Conservation (phyloP, 2,888 invertebrate species). For the Hololepta plana region DNA sequence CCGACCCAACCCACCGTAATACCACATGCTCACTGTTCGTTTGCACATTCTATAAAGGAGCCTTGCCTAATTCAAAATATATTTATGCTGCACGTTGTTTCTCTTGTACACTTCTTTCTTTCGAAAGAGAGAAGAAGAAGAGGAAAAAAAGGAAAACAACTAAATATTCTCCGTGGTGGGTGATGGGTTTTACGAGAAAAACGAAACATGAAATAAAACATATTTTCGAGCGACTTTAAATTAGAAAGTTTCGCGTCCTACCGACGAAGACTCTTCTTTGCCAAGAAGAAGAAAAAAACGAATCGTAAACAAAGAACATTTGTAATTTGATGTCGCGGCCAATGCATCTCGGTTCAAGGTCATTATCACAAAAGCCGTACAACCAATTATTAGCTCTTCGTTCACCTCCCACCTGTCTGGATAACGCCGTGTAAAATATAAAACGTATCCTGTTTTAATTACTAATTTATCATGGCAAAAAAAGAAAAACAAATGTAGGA, state of each 20-base stretch:
- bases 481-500: too few species aligned
- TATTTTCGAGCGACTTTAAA: too few species aligned
- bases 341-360: conserved; percentile 23
- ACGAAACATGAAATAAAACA: too few species aligned
- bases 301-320: conserved; percentile 10
- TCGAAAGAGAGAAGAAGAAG: neutral
- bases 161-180: too few species aligned
- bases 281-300: neutral
- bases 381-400: too few species aligned
- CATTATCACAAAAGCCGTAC: conserved; percentile 15
- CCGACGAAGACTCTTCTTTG: conserved; percentile 2
- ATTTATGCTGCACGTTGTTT: too few species aligned
- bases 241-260: neutral
- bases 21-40: conserved; percentile 17
- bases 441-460: too few species aligned
- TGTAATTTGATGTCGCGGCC: conserved; percentile 12
- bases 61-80: too few species aligned
- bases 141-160: too few species aligned
- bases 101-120: conserved; percentile 2
- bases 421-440: too few species aligned
- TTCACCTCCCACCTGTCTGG: conserved; percentile 14
- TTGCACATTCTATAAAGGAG: conserved; percentile 6
- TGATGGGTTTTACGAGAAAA: too few species aligned
- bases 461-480: too few species aligned
- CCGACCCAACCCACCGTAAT: conserved; percentile 17